Conservation (phyloP, 2,113 vertebrate species). For the Oncorhynchus gorbuscha region DNA sequence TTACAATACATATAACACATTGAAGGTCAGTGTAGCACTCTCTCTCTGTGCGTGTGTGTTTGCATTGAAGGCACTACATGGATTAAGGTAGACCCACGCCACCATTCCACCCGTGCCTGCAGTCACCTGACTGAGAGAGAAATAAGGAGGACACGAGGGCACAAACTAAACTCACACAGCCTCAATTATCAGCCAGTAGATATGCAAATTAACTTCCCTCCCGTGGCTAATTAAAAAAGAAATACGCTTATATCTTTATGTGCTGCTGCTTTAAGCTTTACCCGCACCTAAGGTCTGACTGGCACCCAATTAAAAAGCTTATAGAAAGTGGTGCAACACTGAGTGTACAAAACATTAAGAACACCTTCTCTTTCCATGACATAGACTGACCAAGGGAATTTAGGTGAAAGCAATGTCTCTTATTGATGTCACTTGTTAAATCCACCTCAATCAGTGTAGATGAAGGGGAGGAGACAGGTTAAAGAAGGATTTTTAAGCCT, state of each 20-base stretch:
- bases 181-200: slow-evolving; percentile 9
- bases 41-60: too few species aligned
- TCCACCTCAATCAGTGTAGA: too few species aligned
- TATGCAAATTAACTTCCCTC: slow-evolving; percentile 16
- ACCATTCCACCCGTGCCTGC: slow-evolving; percentile 3
- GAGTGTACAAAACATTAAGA: too few species aligned
- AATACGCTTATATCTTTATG: not conserved
- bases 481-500: too few species aligned
- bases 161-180: not conserved
- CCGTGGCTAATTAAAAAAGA: slow-evolving; percentile 18
- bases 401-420: too few species aligned
- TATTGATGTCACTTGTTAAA: too few species aligned
- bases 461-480: too few species aligned
- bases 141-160: too few species aligned
- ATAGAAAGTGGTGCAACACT: not conserved
- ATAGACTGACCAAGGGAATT: too few species aligned
- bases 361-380: too few species aligned
- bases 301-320: slow-evolving; percentile 10
- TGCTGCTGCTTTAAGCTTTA: not conserved
- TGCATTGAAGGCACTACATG: too few species aligned
- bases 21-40: too few species aligned
- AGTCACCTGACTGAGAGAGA: not conserved
- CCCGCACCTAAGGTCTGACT: not conserved
- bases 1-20: not conserved
- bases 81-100: not conserved